Conservation (phyloP, 2,888 invertebrate genomes). For the Andrena bucephala region DNA sequence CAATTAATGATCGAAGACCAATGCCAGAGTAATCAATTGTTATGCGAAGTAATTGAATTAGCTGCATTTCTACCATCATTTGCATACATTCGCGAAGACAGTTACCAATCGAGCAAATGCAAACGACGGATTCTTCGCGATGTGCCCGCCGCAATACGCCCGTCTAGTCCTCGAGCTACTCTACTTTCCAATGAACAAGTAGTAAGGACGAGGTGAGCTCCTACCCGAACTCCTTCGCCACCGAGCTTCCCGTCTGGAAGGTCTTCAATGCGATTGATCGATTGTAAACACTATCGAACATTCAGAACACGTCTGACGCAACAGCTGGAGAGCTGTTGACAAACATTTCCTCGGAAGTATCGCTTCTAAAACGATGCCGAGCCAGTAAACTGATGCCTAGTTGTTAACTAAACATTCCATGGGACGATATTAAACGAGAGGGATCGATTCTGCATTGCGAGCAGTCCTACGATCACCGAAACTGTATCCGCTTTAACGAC, state of each 20-base stretch:
- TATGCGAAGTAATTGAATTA: slow-evolving; percentile 1
- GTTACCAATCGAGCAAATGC: not conserved
- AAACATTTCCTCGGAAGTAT: slow-evolving; percentile 46
- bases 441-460: not conserved
- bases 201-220: not conserved
- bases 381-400: slow-evolving; percentile 3
- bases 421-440: slow-evolving; percentile 14
- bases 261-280: slow-evolving; percentile 40
- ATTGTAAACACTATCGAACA: slow-evolving; percentile 46
- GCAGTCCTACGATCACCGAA: not conserved
- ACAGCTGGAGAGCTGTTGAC: slow-evolving; percentile 53
- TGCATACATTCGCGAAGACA: not conserved
- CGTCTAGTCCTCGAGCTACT: not conserved
- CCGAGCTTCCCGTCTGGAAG: not conserved
- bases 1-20: slow-evolving; percentile 3
- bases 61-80: not conserved
- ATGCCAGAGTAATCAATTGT: slow-evolving; percentile 16
- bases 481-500: not conserved
- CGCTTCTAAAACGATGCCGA: slow-evolving; percentile 8
- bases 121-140: not conserved
- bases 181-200: not conserved
- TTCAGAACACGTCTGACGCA: slow-evolving; percentile 49
- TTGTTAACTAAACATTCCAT: slow-evolving; percentile 6
- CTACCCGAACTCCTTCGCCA: not conserved
- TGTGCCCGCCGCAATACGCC: not conserved